These are phyloP conservation scores for Apocrypta bakeri DNA, from an alignment of 1,140 invertebrate genomes.

Conservation along the genomic window DNA sequence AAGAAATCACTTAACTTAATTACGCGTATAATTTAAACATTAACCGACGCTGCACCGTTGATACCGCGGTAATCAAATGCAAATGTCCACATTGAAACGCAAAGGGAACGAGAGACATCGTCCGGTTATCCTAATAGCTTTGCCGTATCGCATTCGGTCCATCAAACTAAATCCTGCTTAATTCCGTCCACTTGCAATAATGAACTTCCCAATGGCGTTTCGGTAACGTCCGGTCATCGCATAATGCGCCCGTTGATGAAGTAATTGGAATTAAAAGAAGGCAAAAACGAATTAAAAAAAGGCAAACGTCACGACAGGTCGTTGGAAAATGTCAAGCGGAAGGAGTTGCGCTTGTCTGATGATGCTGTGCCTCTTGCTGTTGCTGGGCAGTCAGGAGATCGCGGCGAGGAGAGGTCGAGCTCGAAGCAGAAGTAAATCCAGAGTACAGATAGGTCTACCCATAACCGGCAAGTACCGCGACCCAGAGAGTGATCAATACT, in stretches of 20 bases:
- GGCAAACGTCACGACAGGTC: constrained; percentile 27
- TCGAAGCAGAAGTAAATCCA: constrained; percentile 81
- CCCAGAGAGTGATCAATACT: constrained; percentile 90
- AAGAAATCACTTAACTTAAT: no score
- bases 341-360: constrained; percentile 51
- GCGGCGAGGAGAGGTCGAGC: constrained; percentile 77
- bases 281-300: background rate
- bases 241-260: no score
- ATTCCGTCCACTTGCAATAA: background rate
- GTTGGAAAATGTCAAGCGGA: constrained; percentile 17
- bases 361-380: constrained; percentile 64
- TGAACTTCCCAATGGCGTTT: background rate
- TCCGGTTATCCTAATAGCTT: background rate
- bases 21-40: no score
- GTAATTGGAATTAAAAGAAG: background rate
- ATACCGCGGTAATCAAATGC: no score
- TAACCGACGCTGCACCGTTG: no score
- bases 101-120: no score
- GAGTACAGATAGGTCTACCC: constrained; percentile 87
- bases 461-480: constrained; percentile 91
- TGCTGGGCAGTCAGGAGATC: constrained; percentile 65
- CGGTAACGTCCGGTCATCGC: background rate
- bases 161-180: background rate
- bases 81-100: no score
- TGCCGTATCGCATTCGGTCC: background rate